These are phyloP conservation scores for Drosophila mimica DNA, from an alignment of 2,888 invertebrate species.

Conservation along the genomic window DNA sequence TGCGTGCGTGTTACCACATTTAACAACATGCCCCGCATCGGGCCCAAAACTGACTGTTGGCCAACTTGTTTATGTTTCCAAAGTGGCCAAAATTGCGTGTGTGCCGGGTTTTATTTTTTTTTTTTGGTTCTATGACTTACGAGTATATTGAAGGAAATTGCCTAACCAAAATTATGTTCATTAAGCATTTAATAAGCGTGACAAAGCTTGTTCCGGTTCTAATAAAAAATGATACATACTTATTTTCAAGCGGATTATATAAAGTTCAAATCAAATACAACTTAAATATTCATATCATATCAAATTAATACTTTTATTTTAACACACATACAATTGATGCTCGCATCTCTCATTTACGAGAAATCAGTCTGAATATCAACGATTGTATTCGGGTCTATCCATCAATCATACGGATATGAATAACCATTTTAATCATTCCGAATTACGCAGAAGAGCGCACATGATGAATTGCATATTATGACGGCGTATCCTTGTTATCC, in stretches of 20 bases:
- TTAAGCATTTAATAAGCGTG: slow-evolving; percentile 69
- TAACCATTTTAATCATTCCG: slow-evolving; percentile 75
- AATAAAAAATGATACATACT: neutral
- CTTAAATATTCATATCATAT: slow-evolving; percentile 1
- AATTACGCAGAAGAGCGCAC: slow-evolving; percentile 77
- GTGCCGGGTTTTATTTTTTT: neutral
- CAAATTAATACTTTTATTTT: neutral
- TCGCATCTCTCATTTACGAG: neutral
- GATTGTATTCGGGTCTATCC: slow-evolving; percentile 28
- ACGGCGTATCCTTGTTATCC: slow-evolving; percentile 37
- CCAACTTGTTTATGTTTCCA: slow-evolving; percentile 46
- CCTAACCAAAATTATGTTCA: slow-evolving; percentile 68
- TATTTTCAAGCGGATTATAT: neutral
- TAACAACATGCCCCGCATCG: slow-evolving; percentile 33
- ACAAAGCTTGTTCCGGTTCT: slow-evolving; percentile 29
- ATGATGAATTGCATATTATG: slow-evolving; percentile 74
- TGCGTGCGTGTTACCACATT: slow-evolving; percentile 72
- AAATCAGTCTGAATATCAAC: slow-evolving; percentile 42
- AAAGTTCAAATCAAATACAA: neutral
- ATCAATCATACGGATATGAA: slow-evolving; percentile 73
- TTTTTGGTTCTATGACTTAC: slow-evolving; percentile 29
- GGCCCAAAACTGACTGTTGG: slow-evolving; percentile 27
- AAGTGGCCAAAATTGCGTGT: slow-evolving; percentile 67
- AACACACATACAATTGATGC: neutral
- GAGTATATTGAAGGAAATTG: slow-evolving; percentile 43